A percentile compares a stretch with the other conserved stretches of the same genome.
These are phyloP conservation scores for Cnemophilus loriae DNA, from an alignment of 2,113 vertebrate genomes.

Conservation along the genomic window DNA sequence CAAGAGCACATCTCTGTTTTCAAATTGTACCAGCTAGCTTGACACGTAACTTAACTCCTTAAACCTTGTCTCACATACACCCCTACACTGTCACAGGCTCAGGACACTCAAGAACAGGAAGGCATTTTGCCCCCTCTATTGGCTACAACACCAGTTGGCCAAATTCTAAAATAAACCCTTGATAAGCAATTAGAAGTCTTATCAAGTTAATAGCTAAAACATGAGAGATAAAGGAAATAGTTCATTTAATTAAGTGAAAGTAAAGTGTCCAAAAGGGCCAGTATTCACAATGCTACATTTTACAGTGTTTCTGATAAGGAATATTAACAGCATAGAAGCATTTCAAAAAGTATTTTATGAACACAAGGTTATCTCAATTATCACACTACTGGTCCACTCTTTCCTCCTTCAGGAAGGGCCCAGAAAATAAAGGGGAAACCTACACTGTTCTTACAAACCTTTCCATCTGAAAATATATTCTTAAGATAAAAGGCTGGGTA, in stretches of 20 bases:
- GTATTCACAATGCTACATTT: background rate
- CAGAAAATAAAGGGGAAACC: background rate
- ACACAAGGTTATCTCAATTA: background rate
- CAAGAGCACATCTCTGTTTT: background rate
- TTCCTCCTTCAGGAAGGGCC: background rate
- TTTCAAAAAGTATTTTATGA: background rate
- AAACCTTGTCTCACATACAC: rapidly evolving
- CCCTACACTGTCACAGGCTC: background rate
- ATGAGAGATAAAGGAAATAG: background rate
- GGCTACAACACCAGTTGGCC: background rate
- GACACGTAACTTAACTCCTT: background rate
- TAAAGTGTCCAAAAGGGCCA: background rate
- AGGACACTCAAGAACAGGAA: rapidly evolving
- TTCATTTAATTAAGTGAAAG: background rate
- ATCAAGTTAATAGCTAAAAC: background rate
- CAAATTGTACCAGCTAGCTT: background rate
- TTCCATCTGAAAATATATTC: background rate
- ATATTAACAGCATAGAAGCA: background rate
- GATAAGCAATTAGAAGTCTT: background rate
- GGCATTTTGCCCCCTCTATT: background rate
- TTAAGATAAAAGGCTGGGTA: background rate
- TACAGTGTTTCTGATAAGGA: background rate
- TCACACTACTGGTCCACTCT: background rate
- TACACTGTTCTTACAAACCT: background rate
- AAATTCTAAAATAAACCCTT: background rate